phyloP scores from a whole-genome alignment of 2,888 invertebrate species.

The Syrista parreyssii region DNA sequence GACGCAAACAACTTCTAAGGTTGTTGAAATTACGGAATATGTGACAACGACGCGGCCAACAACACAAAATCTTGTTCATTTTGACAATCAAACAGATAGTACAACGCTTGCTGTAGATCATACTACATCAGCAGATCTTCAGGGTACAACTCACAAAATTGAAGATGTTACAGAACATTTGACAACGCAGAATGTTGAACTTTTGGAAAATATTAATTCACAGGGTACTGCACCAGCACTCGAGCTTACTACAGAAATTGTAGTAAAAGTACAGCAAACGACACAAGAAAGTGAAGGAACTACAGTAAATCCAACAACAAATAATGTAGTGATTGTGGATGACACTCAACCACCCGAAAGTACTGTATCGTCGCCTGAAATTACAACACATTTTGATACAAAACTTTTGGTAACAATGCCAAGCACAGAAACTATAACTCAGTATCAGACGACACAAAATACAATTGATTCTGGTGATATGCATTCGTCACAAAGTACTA shows the following conservation, averaged over 20 bases:
- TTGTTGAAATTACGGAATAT: conserved; percentile 13
- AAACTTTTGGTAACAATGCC: not conserved
- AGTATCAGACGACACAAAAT: conserved; percentile 7
- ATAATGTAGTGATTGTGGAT: not conserved
- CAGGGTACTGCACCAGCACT: conserved; percentile 1
- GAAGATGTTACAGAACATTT: conserved; percentile 1
- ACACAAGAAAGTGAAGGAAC: not conserved
- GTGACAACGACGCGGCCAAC: conserved; percentile 15
- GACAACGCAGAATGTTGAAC: not conserved
- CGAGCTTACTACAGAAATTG: conserved; percentile 4
- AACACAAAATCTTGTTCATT: not conserved
- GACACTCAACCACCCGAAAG: not conserved
- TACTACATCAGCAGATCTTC: conserved; percentile 10
- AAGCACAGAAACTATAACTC: not conserved
- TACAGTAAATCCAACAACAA: conserved; percentile 7
- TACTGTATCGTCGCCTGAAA: not conserved
- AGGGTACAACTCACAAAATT: conserved; percentile 15
- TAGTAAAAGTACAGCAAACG: not conserved
- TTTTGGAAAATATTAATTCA: not conserved
- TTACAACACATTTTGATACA: not conserved
- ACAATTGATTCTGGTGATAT: not conserved
- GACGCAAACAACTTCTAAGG: not conserved
- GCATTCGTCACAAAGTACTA: conserved; percentile 1
- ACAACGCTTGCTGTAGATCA: conserved; percentile 4
- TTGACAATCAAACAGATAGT: conserved; percentile 6